Base-by-base conservation (phyloP, 2,113 vertebrate species). In the Anolis sagrei region DNA sequence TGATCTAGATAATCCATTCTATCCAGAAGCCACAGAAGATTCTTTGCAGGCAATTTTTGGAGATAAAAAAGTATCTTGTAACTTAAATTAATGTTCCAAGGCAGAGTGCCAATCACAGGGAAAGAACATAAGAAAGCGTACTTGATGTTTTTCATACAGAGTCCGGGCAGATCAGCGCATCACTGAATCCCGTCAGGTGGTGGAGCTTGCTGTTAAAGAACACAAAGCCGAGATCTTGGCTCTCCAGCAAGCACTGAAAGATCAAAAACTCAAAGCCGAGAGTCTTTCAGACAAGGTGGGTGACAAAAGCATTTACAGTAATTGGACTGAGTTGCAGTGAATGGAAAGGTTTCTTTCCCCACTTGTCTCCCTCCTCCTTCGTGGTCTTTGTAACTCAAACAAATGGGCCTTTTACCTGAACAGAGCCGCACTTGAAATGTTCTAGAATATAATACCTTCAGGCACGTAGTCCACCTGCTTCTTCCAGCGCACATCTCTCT, bases 241-340 rank as follows among this genome's bases (percentile, higher is more conserved):
- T 54, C 96, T 99, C 90, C 99, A 99, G 93, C 98, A 99, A 95
- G 97, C 98, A n/a, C 97, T 99, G 68, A 99, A 99, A 88, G 99
- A 99, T 86, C 99, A 99, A 95, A 99, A 99, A 89, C 97, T 99
- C 70, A 99, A 99, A 94, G 98, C 98, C 0, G 99, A 99, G 94
- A 98, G 98, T 92, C 98, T 99, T 23, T 97, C 98, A 2, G 99
- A 99, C 94, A 99, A 99, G 88, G 99, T 99, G 85, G 93, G 97
- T 76, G 5, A 79, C n/a, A 74, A 14, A 72, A 83, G 81, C 7
- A 88, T 86, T 68, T 64, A 66, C 66, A 36, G 0, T 51, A n/a
- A 81, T 21, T 73, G 25, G 13, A 21, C 61, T 82, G 13, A 74
- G 16, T 16, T 39, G 23, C 62, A 80, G 0, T 72, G 2, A 18